phyloP scores from a whole-genome alignment of 2,797 vertebrate genomes.

The Clarias pachynema region DNA sequence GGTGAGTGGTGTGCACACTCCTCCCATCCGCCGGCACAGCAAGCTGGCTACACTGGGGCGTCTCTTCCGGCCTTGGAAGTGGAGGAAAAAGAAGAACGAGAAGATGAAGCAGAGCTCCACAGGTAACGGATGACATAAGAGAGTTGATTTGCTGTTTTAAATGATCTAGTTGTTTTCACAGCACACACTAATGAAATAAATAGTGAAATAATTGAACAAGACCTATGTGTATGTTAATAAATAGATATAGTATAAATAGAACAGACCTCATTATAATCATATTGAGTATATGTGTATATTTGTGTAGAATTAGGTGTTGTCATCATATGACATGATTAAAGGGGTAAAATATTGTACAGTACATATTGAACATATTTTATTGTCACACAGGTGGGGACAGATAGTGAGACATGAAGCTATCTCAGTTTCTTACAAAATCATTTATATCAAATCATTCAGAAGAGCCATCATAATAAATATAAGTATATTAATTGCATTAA shows the following conservation, averaged over 20 bases:
- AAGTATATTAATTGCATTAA: no score
- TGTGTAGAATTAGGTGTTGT: neutral
- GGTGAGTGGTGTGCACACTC: conserved; percentile 89
- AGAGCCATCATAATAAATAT: neutral
- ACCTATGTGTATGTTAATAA: neutral
- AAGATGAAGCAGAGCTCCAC: conserved; percentile 88
- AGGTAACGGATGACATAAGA: conserved; percentile 60
- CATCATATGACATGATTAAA: neutral
- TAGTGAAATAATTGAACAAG: neutral
- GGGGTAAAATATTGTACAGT: neutral
- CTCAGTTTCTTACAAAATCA: neutral
- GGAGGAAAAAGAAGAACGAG: conserved; percentile 98
- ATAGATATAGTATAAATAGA: neutral
- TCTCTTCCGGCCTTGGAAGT: conserved; percentile 98
- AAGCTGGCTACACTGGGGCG: conserved; percentile 93
- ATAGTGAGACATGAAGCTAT: neutral
- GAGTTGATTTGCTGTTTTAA: neutral
- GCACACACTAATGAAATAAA: neutral
- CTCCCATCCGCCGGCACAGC: conserved; percentile 92
- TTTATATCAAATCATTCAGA: neutral
- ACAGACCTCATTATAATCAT: neutral
- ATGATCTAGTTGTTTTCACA: neutral
- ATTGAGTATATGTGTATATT: neutral
- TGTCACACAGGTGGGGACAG: neutral
- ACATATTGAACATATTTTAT: no score